These are phyloP conservation scores for Euphydryas editha DNA, from an alignment of 2,888 invertebrate genomes.

Conservation along the genomic window DNA sequence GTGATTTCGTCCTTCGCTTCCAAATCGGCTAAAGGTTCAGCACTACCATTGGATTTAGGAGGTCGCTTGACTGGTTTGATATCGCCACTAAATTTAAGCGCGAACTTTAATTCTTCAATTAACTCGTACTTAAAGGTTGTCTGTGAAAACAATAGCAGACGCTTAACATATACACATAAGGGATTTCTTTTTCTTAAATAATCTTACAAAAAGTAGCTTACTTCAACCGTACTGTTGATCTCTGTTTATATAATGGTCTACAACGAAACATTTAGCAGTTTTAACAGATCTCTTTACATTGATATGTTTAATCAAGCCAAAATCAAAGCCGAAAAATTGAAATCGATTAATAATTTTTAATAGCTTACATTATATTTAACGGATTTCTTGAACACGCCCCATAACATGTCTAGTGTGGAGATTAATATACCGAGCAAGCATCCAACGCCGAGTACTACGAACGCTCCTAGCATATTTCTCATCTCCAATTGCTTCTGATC, in stretches of 20 bases:
- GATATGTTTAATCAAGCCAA: no score
- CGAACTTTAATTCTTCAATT: conserved; percentile 86
- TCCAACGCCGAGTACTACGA: conserved; percentile 73
- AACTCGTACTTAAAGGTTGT: conserved; percentile 84
- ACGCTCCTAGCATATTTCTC: conserved; percentile 76
- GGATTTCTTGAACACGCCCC: conserved; percentile 77
- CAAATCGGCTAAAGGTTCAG: conserved; percentile 62
- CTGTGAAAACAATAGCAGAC: conserved; percentile 58
- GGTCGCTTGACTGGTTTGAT: conserved; percentile 84
- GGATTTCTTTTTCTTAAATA: not conserved
- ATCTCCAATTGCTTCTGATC: conserved; percentile 68
- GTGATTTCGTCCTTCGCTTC: conserved; percentile 68
- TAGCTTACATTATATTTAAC: conserved; percentile 73
- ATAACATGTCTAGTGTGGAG: conserved; percentile 73
- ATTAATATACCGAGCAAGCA: conserved; percentile 66
- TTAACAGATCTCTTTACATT: no score
- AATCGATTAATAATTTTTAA: not conserved
- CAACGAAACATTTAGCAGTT: not conserved
- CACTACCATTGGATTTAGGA: conserved; percentile 57
- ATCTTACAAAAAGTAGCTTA: not conserved
- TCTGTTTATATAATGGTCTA: not conserved
- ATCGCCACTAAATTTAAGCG: conserved; percentile 84
- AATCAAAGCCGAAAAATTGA: no score
- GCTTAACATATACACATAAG: no score
- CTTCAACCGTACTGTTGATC: not conserved